A percentile compares a stretch with the other conserved stretches of the same genome.
These are phyloP conservation scores for Spilogale gracilis DNA, from an alignment of 2,113 vertebrate genomes.

Conservation along the genomic window DNA sequence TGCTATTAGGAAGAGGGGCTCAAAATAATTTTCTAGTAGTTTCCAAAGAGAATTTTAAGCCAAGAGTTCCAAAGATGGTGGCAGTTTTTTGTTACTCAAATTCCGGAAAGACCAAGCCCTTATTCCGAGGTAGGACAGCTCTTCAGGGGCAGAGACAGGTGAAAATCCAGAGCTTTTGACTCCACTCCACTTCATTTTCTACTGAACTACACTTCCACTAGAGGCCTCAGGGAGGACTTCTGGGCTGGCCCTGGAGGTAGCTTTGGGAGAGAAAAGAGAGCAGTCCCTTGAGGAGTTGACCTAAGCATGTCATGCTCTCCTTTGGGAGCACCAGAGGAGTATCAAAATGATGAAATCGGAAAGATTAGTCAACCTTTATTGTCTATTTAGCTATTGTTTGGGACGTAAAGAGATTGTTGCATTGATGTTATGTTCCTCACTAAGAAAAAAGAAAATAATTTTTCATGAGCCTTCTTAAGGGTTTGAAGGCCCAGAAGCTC, in stretches of 20 bases:
- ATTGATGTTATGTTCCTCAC: not conserved
- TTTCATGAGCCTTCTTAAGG: not conserved
- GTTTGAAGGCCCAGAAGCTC: not conserved
- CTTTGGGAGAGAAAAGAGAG: not conserved
- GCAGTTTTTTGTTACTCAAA: not conserved
- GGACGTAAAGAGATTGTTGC: not conserved
- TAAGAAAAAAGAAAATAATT: not conserved
- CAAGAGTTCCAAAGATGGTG: not conserved
- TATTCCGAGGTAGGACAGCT: not conserved
- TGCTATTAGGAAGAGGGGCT: not conserved
- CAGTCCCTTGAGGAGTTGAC: not conserved
- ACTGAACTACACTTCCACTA: too few species aligned
- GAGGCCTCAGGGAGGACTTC: not conserved
- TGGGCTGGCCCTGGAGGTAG: not conserved
- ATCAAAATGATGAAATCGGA: not conserved
- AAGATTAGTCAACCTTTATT: not conserved
- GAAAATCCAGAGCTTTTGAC: not conserved
- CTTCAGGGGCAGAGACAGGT: not conserved
- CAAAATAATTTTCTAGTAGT: constrained; percentile 32
- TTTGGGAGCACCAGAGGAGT: not conserved
- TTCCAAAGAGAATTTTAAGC: not conserved
- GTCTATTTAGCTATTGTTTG: not conserved
- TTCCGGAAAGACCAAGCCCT: not conserved
- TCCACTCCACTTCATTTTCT: not conserved
- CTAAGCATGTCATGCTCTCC: not conserved